Evolutionary conservation across 1,140 invertebrate species (phyloP), one percentile per base, ranked within the genome.

Genomic region (Drosophila micromelanica): DNA sequence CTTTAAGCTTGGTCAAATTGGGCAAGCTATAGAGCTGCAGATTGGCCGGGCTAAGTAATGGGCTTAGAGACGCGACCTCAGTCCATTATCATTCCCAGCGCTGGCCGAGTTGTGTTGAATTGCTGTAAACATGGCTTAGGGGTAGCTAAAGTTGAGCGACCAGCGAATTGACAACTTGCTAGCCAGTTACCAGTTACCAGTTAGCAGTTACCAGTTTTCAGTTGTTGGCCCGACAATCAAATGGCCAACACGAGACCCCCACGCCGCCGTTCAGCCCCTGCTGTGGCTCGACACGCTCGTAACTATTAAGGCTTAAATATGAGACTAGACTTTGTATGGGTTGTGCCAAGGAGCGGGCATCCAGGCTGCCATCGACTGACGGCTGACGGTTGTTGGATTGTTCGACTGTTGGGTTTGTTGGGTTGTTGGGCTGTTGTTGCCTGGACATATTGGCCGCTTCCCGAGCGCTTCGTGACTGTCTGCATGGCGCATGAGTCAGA

Each of bases 261-360:
- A 23, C 17, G 7, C 17, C 6, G 20, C 20, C 20, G 20, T 23
- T 5, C 17, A 12, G 15, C 15, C 35, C 40, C 40, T n/a, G 9
- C n/a, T 54, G 23, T 6, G 60, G 27, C 51, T 9, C 37, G 62
- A 17, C 40, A 51, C 30, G 30, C 65, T 35, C 30, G 9, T n/a
- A 52, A 38, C 57, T 17, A 27, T 20, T 17, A 32, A 43, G 35
- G 51, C 51, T 56, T 55, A 40, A 55, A 40, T 74, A 60, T 52
- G 65, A 27, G 54, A 67, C 48, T 64, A 62, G 73, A 84, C 73
- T 84, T 84, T 85, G 67, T 85, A 85, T 80, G 80, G 80, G 62
- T 85, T 85, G 80, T 59, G 63, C 48, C 37, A 69, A 69, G 65
- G 55, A 43, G 49, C 64, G 59, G 54, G 20, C n/a, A 12, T 51